A percentile compares a stretch with the other conserved stretches of the same genome.
phyloP scores from a whole-genome alignment of 2,888 invertebrate species.

The Glaucopsyche alexis region DNA sequence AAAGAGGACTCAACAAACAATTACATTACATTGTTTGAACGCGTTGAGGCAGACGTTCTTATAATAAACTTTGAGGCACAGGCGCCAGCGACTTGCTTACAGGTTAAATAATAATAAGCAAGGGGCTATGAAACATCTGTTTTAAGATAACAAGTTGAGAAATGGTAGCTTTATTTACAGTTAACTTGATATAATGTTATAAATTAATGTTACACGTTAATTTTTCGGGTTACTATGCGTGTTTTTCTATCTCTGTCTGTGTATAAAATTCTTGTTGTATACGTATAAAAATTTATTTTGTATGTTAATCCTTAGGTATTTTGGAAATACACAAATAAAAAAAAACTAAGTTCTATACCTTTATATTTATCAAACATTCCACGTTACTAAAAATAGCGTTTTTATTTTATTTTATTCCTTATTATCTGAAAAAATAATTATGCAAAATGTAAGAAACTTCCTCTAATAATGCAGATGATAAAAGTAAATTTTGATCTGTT shows the following conservation, averaged over 20 bases:
- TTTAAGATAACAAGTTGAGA: not conserved
- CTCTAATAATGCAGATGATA: not conserved
- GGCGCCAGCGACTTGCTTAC: conserved; percentile 46
- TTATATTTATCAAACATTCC: no score
- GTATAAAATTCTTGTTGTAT: no score
- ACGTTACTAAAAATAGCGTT: no score
- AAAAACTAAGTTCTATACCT: no score
- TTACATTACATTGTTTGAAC: conserved; percentile 53
- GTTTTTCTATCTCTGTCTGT: no score
- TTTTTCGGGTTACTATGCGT: no score
- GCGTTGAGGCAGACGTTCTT: conserved; percentile 51
- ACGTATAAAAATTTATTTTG: no score
- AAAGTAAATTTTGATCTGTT: conserved; percentile 11
- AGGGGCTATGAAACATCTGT: not conserved
- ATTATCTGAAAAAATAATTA: not conserved
- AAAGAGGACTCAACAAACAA: conserved; percentile 54
- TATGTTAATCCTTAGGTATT: no score
- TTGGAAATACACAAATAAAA: no score
- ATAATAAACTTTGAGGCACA: conserved; percentile 36
- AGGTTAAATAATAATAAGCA: conserved; percentile 38
- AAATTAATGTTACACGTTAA: no score
- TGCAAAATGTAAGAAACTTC: not conserved
- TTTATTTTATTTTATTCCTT: no score
- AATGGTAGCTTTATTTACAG: not conserved
- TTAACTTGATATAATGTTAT: no score